Evolutionary conservation across 2,797 vertebrate species (phyloP), one percentile per base, ranked within the genome.

Genomic region (Coregonus sp.): DNA sequence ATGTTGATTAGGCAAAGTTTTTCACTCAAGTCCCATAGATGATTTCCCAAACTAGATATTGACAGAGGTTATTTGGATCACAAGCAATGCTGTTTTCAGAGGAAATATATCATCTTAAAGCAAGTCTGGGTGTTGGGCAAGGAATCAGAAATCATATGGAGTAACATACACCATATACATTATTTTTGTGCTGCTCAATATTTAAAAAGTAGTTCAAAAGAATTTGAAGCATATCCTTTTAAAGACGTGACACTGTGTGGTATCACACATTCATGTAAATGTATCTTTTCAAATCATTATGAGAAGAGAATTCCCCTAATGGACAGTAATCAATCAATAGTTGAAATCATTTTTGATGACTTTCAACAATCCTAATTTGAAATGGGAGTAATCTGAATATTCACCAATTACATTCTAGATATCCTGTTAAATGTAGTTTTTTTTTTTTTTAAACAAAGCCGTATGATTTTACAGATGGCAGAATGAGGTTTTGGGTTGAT

Each of bases 31-130:
- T 50, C 54, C 18, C 35, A 74, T 3, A 65, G 33, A 63, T 7
- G 4, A 73, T 18, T 59, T 18, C 6, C 11, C 51, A 12, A 59
- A 37, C 65, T 59, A 59, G 18, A 4, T 59, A 20, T 59, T 59
- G 18, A 59, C 18, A 3, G 18, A 18, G 40, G 40, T 47, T 47
- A 47, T 47, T 47, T 47, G 9, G 56, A 59, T 59, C 56, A 59
- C 18, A 59, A n/a, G 29, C 74, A 47, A 56, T 52, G 20, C 25
- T 71, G 4, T 51, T 74, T 79, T 12, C 31, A 35, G 54, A 74
- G 61, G 70, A 72, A 81, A 72, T 70, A 73, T 31, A 73, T 63
- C 74, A 78, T 72, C 81, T 80, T 84, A 84, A 84, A 83, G 89
- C 81, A 84, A 81, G 80, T 86, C 80, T 80, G 80, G 75, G 73